These are phyloP conservation scores for Hesperia comma DNA, from an alignment of 2,888 invertebrate genomes.

Conservation along the genomic window DNA sequence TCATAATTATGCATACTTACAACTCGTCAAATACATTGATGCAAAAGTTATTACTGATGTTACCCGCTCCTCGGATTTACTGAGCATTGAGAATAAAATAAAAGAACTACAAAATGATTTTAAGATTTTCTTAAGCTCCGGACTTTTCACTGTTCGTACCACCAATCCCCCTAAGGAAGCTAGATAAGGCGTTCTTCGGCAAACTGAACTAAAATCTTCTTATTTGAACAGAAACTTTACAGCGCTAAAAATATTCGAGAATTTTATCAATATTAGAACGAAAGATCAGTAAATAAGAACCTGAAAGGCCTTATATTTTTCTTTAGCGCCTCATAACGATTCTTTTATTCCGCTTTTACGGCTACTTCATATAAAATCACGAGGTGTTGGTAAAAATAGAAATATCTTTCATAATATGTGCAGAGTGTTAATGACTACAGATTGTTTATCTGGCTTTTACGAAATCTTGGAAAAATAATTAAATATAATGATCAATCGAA, in stretches of 20 bases:
- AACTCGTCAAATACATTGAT: no score
- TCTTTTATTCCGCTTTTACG: constrained; percentile 7
- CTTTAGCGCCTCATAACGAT: constrained; percentile 10
- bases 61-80: background rate
- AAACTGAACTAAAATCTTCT: constrained; percentile 1
- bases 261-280: background rate
- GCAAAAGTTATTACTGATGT: background rate
- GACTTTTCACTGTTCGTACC: constrained; percentile 4
- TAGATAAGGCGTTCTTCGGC: constrained; percentile 5
- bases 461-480: no score
- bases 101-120: background rate
- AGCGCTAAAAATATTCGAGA: constrained; percentile 7
- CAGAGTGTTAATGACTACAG: background rate
- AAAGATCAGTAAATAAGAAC: constrained; percentile 9
- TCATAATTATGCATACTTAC: no score
- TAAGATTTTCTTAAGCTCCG: background rate
- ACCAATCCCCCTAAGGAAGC: constrained; percentile 2
- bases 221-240: background rate
- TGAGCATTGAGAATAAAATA: background rate
- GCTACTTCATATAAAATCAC: background rate
- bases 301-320: constrained; percentile 13
- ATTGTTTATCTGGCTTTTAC: background rate
- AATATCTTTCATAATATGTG: background rate
- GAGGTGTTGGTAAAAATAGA: background rate
- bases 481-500: no score